Evolutionary conservation across 2,888 invertebrate species (phyloP).

Genomic region (Digitonthophagus gazella): DNA sequence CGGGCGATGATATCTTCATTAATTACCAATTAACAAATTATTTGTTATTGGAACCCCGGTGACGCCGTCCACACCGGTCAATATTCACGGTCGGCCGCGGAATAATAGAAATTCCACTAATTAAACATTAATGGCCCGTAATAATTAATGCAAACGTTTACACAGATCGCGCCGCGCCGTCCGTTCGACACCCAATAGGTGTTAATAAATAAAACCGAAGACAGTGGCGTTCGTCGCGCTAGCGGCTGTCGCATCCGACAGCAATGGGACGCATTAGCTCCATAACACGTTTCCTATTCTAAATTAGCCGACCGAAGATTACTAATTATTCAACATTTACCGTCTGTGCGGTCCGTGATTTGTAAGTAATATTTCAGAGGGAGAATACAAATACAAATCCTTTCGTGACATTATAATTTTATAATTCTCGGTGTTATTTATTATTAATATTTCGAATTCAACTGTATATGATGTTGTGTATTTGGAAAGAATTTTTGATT

Average conservation of each 20-base stretch:
- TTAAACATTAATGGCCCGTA: constrained; percentile 14
- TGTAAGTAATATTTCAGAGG: background rate
- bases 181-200: constrained; percentile 9
- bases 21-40: background rate
- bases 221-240: background rate
- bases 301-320: background rate
- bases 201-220: constrained; percentile 15
- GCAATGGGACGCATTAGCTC: background rate
- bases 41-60: background rate
- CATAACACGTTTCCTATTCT: background rate
- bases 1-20: background rate
- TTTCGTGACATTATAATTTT: background rate
- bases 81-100: constrained; percentile 8
- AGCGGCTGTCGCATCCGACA: background rate
- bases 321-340: background rate
- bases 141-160: constrained; percentile 15
- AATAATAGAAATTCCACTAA: constrained; percentile 17
- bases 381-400: background rate
- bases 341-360: background rate
- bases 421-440: too few relatives aligned
- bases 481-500: too few relatives aligned
- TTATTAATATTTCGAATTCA: too few relatives aligned
- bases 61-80: constrained; percentile 2
- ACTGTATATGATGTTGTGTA: too few relatives aligned
- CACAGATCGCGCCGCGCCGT: constrained; percentile 2